Evolutionary conservation across 2,888 invertebrate species (phyloP), one percentile per base, ranked within the genome.

Genomic region (Syrphus vitripennis): DNA sequence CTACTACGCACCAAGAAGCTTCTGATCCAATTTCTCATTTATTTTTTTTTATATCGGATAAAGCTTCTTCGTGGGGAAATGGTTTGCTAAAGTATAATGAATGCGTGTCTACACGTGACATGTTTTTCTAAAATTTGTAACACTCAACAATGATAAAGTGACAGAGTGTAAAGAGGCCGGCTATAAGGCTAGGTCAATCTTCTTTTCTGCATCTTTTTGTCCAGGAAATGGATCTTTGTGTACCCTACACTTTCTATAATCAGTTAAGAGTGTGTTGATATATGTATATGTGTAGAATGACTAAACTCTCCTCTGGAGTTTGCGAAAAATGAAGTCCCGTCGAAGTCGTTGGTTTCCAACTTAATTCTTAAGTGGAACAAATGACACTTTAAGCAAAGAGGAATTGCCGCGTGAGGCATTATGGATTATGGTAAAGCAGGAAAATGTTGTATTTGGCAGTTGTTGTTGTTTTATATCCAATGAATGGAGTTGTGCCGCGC

Each of bases 321-420:
- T 65, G 29, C 16, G 19, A 12, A 16, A 45, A n/a, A n/a, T n/a
- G 37, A 19, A 65, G 26, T 59, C 34, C 16, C 57, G 59, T 31
- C 14, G 5, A 26, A 12, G 59, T 48, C 40, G 31, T 71, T 14
- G 61, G 77, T 77, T 71, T 59, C 53, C 83, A 75, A 74, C 74
- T 79, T 70, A 55, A 71, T 65, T 79, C 65, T 76, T 45, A 84
- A 84, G 83, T 84, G 71, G 79, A 76, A 80, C 80, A 84, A 84
- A 80, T 84, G 80, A 71, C 71, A 80, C 79, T 65, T 59, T 14
- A 76, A n/a, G 76, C 76, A 59, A 76, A 76, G 67, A 71, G 75
- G 75, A 65, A 69, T 53, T 42, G 29, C 26, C 34, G 65, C 53
- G 24, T 31, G 53, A 53, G 61, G 45, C 57, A 74, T 50, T 76